phyloP scores from a whole-genome alignment of 2,888 invertebrate genomes.

The Aproaerema taeniolella region DNA sequence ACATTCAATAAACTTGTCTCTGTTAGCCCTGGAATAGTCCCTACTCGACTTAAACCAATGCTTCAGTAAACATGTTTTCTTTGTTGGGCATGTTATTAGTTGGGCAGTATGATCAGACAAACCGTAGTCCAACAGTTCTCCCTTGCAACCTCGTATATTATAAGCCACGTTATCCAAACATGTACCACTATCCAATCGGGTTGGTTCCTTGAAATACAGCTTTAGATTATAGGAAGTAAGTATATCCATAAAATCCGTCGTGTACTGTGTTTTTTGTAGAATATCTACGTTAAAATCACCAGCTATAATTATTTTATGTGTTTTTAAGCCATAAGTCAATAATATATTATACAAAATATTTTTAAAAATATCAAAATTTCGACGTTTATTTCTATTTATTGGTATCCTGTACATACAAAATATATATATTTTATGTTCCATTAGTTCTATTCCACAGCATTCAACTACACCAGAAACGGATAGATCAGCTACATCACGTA shows the following conservation, averaged over 20 bases:
- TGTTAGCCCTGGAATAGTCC: neutral
- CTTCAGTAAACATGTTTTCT: neutral
- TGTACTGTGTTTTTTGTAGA: neutral
- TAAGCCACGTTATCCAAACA: neutral
- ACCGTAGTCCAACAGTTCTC: neutral
- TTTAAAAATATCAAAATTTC: neutral
- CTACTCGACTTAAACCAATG: neutral
- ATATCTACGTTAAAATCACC: too few relatives aligned
- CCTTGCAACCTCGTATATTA: neutral
- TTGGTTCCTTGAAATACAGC: too few relatives aligned
- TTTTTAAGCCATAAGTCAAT: neutral
- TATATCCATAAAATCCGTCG: too few relatives aligned
- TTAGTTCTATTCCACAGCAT: neutral
- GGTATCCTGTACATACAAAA: neutral
- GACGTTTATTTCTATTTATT: neutral
- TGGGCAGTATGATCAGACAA: neutral
- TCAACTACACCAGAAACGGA: neutral
- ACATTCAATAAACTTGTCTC: neutral
- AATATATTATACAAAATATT: constrained; percentile 8
- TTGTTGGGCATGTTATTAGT: neutral
- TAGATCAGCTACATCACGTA: neutral
- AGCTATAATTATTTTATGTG: neutral
- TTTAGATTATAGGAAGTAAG: too few relatives aligned
- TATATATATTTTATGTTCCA: too few relatives aligned
- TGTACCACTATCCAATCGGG: neutral